Conservation (phyloP, 2,888 invertebrate species). For the Mesoligia furuncula region DNA sequence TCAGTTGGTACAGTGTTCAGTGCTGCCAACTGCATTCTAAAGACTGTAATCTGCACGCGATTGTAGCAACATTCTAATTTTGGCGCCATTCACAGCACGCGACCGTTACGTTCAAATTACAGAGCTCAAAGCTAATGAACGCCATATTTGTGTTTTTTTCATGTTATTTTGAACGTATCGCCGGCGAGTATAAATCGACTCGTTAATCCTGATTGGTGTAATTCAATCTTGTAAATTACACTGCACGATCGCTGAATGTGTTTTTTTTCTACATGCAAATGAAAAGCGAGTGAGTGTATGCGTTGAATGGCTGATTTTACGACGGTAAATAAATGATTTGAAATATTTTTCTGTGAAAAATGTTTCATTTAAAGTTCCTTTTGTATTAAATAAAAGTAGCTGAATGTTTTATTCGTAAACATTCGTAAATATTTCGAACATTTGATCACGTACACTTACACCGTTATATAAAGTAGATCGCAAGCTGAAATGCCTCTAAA, state of each 20-base stretch:
- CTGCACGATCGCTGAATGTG: conserved; percentile 53
- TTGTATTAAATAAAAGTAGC: conserved; percentile 3
- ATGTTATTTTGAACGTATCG: conserved; percentile 59
- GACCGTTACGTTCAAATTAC: conserved; percentile 64
- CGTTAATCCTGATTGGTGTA: conserved; percentile 69
- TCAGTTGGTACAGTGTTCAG: conserved; percentile 52
- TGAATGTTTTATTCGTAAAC: neutral
- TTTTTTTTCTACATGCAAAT: conserved; percentile 54
- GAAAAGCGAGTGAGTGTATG: conserved; percentile 49
- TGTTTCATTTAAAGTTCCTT: neutral
- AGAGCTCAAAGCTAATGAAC: conserved; percentile 68
- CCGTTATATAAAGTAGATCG: neutral
- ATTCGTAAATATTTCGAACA: neutral
- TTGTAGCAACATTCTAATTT: conserved; percentile 70
- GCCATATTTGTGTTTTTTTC: conserved; percentile 61
- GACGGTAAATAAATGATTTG: conserved; percentile 41
- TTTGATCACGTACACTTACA: neutral
- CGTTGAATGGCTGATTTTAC: conserved; percentile 51
- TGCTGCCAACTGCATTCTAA: conserved; percentile 61
- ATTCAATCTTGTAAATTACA: conserved; percentile 69
- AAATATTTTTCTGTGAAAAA: conserved; percentile 25
- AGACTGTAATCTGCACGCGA: conserved; percentile 70
- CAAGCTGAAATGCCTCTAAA: conserved; percentile 7
- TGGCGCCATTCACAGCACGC: conserved; percentile 62
- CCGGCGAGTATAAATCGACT: conserved; percentile 62